Base-by-base conservation (phyloP, 1,140 invertebrate genomes). In the Atopsyche davidsoni region DNA sequence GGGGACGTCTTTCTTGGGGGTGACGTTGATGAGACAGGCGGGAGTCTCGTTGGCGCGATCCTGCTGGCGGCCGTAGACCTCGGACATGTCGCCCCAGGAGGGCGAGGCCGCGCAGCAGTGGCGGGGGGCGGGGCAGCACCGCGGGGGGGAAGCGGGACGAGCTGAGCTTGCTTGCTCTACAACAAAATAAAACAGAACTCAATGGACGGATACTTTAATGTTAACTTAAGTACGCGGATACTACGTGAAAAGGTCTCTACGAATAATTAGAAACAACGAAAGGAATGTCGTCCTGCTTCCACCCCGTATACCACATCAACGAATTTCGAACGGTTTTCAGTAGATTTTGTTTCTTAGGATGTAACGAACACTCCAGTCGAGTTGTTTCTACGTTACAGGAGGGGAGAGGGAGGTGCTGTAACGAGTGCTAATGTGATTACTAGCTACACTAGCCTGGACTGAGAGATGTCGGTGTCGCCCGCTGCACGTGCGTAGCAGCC, bases 11-110 rank as follows among this genome's bases (percentile, higher is more conserved):
- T 64, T 59, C 51, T 66, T 65, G 45, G 64, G 65, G 23, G 70
- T 64, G 59, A 75, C 68, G 59, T 65, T 69, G 62, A 59, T 67
- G 51, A 75, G 65, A 59, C 74, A 75, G 50, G 73, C 74, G 43
- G 72, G 73, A 43, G 66, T 59, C 47, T 62, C 59, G 52, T 63
- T 64, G 63, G 67, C 66, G 66, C 65, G 63, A 52, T 69, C 64
- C 57, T 66, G 70, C 60, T 68, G 68, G 32, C 63, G 60, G 59
- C 65, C 67, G 60, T 71, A 74, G 17, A 75, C 59, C 45, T 72
- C 70, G 11, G 69, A 71, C 71, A 75, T 73, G 59, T 68, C 64
- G 31, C 55, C 49, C 46, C 47, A 63, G 22, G 55, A 60, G 42
- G 53, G 59, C 18, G 61, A 53, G 16, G 57, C 66, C 64, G 59